Conservation (phyloP, 2,888 invertebrate genomes). For the Caenorhabditis doughertyi region DNA sequence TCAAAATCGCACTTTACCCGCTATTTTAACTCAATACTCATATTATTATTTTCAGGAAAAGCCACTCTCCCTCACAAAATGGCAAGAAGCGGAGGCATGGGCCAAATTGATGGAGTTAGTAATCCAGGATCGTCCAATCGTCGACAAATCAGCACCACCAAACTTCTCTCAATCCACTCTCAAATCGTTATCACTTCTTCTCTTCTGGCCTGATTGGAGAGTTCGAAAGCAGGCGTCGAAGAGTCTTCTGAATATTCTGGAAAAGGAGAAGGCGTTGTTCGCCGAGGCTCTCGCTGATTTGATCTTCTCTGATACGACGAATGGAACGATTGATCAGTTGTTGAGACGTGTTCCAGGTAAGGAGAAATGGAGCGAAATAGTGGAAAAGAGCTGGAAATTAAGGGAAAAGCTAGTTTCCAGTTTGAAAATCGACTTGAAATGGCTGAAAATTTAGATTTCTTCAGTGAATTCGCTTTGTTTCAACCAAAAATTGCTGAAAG, state of each 20-base stretch:
- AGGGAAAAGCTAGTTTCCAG: too few relatives aligned
- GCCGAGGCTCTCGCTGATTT: conserved; percentile 66
- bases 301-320: conserved; percentile 64
- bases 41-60: conserved; percentile 59
- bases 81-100: conserved; percentile 67
- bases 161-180: conserved; percentile 37
- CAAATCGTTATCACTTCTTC: conserved; percentile 57
- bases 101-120: conserved; percentile 61
- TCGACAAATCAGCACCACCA: conserved; percentile 42
- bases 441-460: too few relatives aligned
- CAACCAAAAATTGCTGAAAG: too few relatives aligned
- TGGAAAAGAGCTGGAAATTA: background rate
- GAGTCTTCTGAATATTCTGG: conserved; percentile 54
- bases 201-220: conserved; percentile 72
- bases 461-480: too few relatives aligned
- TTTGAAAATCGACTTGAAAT: too few relatives aligned
- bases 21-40: background rate
- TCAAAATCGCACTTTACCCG: background rate
- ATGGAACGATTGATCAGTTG: conserved; percentile 58
- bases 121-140: conserved; percentile 41
- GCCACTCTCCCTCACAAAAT: conserved; percentile 50
- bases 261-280: conserved; percentile 56
- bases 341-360: conserved; percentile 40
- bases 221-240: conserved; percentile 62
- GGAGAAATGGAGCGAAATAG: background rate